Evolutionary conservation across 2,797 vertebrate genomes (phyloP), one percentile per base, ranked within the genome.

Genomic region (Darevskia nairensis): DNA sequence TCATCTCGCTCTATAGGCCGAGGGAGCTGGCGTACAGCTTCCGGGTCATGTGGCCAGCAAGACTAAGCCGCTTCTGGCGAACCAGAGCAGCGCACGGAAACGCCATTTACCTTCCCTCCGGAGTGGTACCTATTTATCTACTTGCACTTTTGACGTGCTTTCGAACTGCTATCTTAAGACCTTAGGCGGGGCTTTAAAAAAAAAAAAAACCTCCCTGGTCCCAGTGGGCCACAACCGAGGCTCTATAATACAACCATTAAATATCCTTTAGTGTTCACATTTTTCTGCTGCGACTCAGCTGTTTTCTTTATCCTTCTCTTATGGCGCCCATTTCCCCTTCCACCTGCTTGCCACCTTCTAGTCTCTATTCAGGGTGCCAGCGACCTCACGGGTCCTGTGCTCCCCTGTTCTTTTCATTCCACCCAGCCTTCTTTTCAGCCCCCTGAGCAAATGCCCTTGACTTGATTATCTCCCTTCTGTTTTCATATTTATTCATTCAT

Each of bases 381-480:
- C 29, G 8, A 5, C 19, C 66, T 10, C 19, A n/a, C 71, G 25
- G n/a, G 78, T 59, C 68, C 46, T 61, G n/a, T 21, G 76, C 25
- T 4, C 21, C 50, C 46, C 68, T 55, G 6, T 80, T 74, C 76
- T 74, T 80, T 72, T 80, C 82, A 64, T 39, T 72, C 21, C 46
- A 59, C n/a, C 32, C 44, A 27, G 71, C 46, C 32, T 50, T 55
- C 44, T 41, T 89, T 89, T 94, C 84, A 94, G 91, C 90, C 93
- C 25, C 90, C 80, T 92, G 91, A 91, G 91, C 92, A 92, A 91
- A 96, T 61, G 94, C 85, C 90, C 93, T 94, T 85, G 93, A 95
- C 95, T 96, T 96, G 95, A 96, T 95, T 90, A 90, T 84, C 93
- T 92, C 89, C 86, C 91, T 95, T 97, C 96, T 95, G 46, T 55